Evolutionary conservation across 2,797 vertebrate species (phyloP).

Genomic region (Heteromormyrus szaboi): DNA sequence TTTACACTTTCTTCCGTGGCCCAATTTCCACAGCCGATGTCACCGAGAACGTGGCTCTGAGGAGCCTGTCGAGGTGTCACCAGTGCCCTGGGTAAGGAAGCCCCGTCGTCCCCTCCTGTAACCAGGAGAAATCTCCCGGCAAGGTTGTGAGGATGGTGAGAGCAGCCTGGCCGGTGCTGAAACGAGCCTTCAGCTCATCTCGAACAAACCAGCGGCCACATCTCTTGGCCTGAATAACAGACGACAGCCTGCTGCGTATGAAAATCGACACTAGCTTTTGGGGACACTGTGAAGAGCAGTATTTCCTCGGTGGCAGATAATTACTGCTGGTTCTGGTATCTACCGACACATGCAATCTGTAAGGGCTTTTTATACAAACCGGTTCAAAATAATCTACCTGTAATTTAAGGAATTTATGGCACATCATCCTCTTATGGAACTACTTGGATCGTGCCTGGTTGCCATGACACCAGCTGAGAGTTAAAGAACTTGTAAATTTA

Average conservation of each 20-base stretch:
- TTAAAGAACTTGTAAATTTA: conserved; percentile 3
- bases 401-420: background rate
- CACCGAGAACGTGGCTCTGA: background rate
- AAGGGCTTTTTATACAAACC: background rate
- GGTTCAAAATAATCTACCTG: background rate
- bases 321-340: background rate
- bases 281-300: background rate
- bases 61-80: background rate
- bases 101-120: background rate
- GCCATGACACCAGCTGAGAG: background rate
- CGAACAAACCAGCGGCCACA: background rate
- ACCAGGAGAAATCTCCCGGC: background rate
- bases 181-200: background rate
- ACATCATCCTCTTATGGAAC: background rate
- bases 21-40: background rate
- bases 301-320: background rate
- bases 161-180: background rate
- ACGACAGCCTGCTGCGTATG: background rate
- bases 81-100: background rate
- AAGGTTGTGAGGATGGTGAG: background rate
- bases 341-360: background rate
- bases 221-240: background rate
- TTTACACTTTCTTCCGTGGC: background rate
- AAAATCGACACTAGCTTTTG: background rate
- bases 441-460: background rate